These are phyloP conservation scores for Haliclystus octoradiatus DNA, from an alignment of 30 jellyfish, hydroid and myxozoan species.

Conservation along the genomic window DNA sequence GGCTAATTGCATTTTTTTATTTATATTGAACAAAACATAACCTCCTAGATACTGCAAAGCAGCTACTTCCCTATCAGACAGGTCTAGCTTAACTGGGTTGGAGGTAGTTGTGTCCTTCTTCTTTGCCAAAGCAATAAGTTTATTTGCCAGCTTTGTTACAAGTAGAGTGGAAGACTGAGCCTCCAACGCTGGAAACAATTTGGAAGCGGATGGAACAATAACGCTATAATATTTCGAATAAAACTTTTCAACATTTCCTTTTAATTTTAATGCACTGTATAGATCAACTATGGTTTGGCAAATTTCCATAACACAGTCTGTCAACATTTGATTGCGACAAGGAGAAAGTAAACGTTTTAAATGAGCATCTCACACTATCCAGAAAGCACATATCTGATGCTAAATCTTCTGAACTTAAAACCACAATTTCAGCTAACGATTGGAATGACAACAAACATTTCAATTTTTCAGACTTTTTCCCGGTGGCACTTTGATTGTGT, in stretches of 20 bases:
- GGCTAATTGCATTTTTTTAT: conserved; percentile 9
- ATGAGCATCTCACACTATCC: too few relatives aligned
- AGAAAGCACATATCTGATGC: too few relatives aligned
- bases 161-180: conserved; percentile 7
- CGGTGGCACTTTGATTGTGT: too few relatives aligned
- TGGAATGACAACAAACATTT: too few relatives aligned
- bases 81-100: neutral
- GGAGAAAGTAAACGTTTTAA: too few relatives aligned
- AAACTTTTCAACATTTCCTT: conserved; percentile 9
- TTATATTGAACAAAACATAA: conserved; percentile 19
- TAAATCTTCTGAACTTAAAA: too few relatives aligned
- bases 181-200: conserved; percentile 5
- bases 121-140: neutral
- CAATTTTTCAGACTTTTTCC: too few relatives aligned
- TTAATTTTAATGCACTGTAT: neutral
- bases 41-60: conserved; percentile 39
- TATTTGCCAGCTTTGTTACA: conserved; percentile 13
- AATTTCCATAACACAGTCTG: too few relatives aligned
- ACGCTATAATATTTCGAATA: conserved; percentile 5
- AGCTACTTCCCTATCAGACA: conserved; percentile 10
- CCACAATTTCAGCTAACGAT: too few relatives aligned
- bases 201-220: neutral
- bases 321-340: too few relatives aligned
- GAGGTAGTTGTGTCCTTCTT: neutral
- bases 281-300: too few relatives aligned